Percentiles rank a stretch among this genome's conserved stretches.
Evolutionary conservation across 2,797 vertebrate genomes (phyloP).

Genomic region (Apogon talboti): DNA sequence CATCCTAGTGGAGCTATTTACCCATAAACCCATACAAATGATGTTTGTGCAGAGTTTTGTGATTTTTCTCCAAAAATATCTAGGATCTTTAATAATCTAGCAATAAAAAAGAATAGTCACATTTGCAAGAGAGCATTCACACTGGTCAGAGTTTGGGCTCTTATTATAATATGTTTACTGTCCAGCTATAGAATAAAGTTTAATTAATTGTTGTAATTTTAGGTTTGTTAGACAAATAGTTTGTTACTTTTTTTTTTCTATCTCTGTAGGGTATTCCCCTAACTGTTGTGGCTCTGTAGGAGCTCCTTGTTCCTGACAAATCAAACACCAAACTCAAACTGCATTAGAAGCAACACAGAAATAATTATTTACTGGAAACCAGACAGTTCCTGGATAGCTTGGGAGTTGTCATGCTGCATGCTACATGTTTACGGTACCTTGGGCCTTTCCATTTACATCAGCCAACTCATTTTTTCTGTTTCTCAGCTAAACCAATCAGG

Average conservation of each 20-base stretch:
- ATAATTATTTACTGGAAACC: slow-evolving; percentile 60
- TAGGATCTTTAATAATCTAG: no score
- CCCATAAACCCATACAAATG: no score
- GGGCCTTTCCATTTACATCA: slow-evolving; percentile 63
- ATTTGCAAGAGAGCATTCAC: no score
- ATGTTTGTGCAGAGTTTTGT: no score
- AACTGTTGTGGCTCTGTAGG: not conserved
- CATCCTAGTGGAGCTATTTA: no score
- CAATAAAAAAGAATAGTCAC: no score
- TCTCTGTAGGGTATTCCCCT: not conserved
- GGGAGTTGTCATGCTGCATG: slow-evolving; percentile 41
- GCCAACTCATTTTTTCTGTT: slow-evolving; percentile 61
- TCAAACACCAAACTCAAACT: slow-evolving; percentile 31
- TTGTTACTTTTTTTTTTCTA: not conserved
- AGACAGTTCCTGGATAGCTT: slow-evolving; percentile 37
- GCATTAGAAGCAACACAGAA: slow-evolving; percentile 26
- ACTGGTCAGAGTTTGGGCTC: no score
- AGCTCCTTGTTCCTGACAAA: slow-evolving; percentile 23
- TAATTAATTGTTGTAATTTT: not conserved
- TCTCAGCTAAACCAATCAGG: slow-evolving; percentile 61
- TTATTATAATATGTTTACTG: no score
- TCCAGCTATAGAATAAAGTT: not conserved
- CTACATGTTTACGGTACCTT: slow-evolving; percentile 49
- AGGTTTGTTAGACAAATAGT: not conserved
- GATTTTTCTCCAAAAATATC: no score